Evolutionary conservation across 2,113 vertebrate species (phyloP).

Genomic region (Actenoides hombroni): DNA sequence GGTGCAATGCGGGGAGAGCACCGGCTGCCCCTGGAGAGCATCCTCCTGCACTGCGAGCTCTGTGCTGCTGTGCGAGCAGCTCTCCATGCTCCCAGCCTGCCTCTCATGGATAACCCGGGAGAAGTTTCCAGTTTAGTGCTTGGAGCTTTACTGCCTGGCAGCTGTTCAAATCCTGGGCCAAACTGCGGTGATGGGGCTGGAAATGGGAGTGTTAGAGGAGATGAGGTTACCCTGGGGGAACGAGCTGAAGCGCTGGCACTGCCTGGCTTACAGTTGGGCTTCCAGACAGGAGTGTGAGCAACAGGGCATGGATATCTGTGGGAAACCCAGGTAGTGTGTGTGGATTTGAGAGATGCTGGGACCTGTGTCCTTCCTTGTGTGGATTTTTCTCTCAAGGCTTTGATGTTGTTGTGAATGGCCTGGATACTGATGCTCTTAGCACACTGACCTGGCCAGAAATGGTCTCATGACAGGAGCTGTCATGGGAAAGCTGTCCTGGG

Average conservation of each 20-base stretch:
- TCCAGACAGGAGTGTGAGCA: not conserved
- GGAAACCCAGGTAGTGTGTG: not conserved
- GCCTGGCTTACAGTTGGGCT: not conserved
- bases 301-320: not conserved
- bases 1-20: not conserved
- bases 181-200: not conserved
- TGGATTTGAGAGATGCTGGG: not conserved
- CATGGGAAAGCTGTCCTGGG: not conserved
- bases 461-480: too few relatives aligned
- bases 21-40: not conserved
- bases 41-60: not conserved
- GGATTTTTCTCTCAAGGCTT: not conserved
- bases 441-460: not conserved
- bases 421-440: not conserved
- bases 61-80: accelerated
- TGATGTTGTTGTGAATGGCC: not conserved
- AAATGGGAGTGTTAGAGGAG: not conserved
- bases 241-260: accelerated
- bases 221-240: not conserved
- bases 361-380: not conserved
- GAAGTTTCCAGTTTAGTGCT: not conserved
- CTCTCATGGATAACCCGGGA: not conserved
- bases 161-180: not conserved
- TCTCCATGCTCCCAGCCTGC: not conserved
- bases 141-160: not conserved